Evolutionary conservation across 2,797 vertebrate genomes (phyloP), one percentile per base, ranked within the genome.

Genomic region (Valencia hispanica): DNA sequence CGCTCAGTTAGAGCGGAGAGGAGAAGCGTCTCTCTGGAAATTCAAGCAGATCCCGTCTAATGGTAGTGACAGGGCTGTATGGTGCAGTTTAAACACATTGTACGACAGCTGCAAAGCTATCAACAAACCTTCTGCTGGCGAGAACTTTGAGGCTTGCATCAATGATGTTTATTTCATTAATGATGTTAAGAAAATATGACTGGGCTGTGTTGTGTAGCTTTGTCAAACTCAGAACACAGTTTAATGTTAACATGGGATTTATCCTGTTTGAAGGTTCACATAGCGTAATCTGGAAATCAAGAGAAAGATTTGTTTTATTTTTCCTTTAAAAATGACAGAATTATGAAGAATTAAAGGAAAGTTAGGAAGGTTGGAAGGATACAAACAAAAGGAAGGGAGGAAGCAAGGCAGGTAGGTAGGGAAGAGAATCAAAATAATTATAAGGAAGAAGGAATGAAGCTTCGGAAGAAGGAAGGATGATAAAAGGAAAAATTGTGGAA

Each of bases 41-140:
- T 92, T 72, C 83, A 76, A 77, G 80, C 74, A 81, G 77, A 81
- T 81, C 87, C 72, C 57, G 70, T 80, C 72, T 72, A 85, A 84
- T 82, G 75, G 81, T 80, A 76, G 65, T 69, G 74, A 87, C 75
- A 71, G 65, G 73, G 77, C 84, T 85, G 79, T 1, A 59, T 70
- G 65, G 69, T 72, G 70, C 45, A 50, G 53, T 53, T 77, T 69
- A 63, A 41, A 51, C 25, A 45, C 55, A n/a, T 75, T 68, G 70
- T 77, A 68, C 30, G 41, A 69, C 84, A 80, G 75, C 78, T 76
- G 68, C 85, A 84, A 75, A 77, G n/a, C 80, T 69, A 83, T 81
- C 75, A 74, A 79, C 79, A 84, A 74, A 71, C 55, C 72, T 53
- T 59, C 36, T 74, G 73, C 69, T 55, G 43, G 72, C 22, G 77